Base-by-base conservation (phyloP, 1,140 invertebrate species). In the Tetramorium parvispinum region DNA sequence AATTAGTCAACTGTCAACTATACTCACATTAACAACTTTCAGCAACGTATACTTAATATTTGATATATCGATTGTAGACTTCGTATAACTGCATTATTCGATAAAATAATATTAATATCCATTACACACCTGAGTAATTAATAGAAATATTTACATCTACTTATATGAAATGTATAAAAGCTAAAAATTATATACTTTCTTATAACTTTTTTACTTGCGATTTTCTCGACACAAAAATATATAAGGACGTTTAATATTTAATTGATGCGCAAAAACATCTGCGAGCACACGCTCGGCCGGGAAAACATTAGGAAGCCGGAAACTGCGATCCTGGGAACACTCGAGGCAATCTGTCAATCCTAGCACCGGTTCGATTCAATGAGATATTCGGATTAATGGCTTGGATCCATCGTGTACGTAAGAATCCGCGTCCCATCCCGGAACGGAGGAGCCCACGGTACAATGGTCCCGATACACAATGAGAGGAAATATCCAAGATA, bases 401-500 rank as follows among this genome's bases (percentile, higher is more conserved):
- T 94, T 89, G 94, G 91, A 94, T 94, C 92, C 90, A 92, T 76
- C 83, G 71, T 70, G 79, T 4, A 66, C 63, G 63, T 61, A 76
- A 70, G 85, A 63, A 59, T 92, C 89, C 90, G 55, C 85, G 91
- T 91, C 91, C 92, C 92, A 92, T 93, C 91, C 86, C 92, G 93
- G 92, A 92, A 65, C 87, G 88, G 87, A 88, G 91, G 91, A 91
- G 92, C 88, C 77, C 81, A 86, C 77, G 90, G 89, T 88, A 94
- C 93, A 94, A 94, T 94, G 90, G 92, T 89, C 55, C 88, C 91
- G 91, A 93, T 93, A 94, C 93, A 94, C 94, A 94, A 94, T 95
- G 94, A 94, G 93, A 95, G 94, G 93, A 95, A 95, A 95, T 93
- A 94, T 95, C 94, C 94, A 94, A 94, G 94, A 95, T 95, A 94